phyloP scores from a whole-genome alignment of 2,797 vertebrate genomes.

The Halcyon smyrnensis region DNA sequence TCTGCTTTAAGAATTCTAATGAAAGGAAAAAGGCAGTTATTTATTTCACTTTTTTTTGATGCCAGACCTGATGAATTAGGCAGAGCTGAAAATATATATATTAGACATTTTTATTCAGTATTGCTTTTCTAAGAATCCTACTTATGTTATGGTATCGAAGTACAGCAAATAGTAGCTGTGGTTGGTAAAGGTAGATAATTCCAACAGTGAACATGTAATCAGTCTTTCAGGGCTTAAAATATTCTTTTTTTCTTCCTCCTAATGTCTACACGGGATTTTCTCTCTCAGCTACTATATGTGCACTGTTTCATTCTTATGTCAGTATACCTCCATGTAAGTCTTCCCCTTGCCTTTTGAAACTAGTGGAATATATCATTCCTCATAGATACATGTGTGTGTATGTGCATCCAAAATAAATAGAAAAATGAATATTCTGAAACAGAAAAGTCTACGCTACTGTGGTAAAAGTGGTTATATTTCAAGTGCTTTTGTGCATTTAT shows the following conservation, averaged over 20 bases:
- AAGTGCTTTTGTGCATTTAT: not conserved
- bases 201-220: not conserved
- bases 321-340: slow-evolving; percentile 24
- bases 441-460: not conserved
- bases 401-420: not conserved
- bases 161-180: not conserved
- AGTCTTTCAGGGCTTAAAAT: slow-evolving; percentile 14
- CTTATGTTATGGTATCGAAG: slow-evolving; percentile 15
- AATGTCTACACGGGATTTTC: slow-evolving; percentile 14
- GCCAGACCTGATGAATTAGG: not conserved
- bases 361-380: not conserved
- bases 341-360: slow-evolving; percentile 14
- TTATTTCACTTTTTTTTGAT: slow-evolving; percentile 2
- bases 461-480: not conserved
- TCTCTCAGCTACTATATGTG: slow-evolving; percentile 28
- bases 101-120: slow-evolving; percentile 1
- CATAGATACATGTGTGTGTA: not conserved
- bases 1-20: not conserved
- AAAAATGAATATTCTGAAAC: not conserved
- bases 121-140: not conserved
- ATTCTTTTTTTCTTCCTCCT: not conserved
- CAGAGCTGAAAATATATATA: not conserved
- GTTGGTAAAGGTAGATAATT: slow-evolving; percentile 13
- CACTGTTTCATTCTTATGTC: slow-evolving; percentile 11
- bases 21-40: not conserved